These are phyloP conservation scores for Venturia canescens DNA, from an alignment of 1,140 invertebrate genomes.

Conservation along the genomic window DNA sequence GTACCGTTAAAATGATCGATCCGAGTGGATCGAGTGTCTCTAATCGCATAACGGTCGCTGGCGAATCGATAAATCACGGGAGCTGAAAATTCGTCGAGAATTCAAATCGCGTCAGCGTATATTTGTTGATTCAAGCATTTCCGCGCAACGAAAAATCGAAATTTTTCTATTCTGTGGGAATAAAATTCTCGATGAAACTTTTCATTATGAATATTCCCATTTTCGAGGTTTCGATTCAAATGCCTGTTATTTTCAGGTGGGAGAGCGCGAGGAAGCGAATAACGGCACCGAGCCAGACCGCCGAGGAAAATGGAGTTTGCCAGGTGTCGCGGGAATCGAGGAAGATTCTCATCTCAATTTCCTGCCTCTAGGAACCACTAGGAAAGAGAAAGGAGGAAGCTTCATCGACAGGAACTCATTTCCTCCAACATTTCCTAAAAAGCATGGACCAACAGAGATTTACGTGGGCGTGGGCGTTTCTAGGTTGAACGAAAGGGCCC, in stretches of 20 bases:
- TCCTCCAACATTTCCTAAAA: not conserved
- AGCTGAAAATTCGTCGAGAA: not conserved
- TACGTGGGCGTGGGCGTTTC: not conserved
- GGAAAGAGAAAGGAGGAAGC: not conserved
- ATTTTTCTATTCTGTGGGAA: too few species aligned
- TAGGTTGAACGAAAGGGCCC: not conserved
- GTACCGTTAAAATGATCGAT: not conserved
- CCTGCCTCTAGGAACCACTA: not conserved
- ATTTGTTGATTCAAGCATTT: too few species aligned
- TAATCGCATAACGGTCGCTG: not conserved
- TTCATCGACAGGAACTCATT: not conserved
- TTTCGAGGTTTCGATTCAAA: constrained; percentile 35
- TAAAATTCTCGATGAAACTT: too few species aligned
- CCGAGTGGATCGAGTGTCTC: not conserved
- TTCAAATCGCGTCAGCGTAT: not conserved
- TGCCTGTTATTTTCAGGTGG: constrained; percentile 11
- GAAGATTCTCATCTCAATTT: constrained; percentile 18
- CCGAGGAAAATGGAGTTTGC: not conserved
- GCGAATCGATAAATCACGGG: not conserved
- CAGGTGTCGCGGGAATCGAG: constrained; percentile 44
- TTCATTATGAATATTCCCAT: too few species aligned
- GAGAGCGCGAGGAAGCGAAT: constrained; percentile 26
- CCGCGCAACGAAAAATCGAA: too few species aligned
- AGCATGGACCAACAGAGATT: not conserved
- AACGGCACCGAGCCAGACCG: constrained; percentile 30